Evolutionary conservation across 2,113 vertebrate species (phyloP).

Genomic region (Melanostigma gelatinosum): DNA sequence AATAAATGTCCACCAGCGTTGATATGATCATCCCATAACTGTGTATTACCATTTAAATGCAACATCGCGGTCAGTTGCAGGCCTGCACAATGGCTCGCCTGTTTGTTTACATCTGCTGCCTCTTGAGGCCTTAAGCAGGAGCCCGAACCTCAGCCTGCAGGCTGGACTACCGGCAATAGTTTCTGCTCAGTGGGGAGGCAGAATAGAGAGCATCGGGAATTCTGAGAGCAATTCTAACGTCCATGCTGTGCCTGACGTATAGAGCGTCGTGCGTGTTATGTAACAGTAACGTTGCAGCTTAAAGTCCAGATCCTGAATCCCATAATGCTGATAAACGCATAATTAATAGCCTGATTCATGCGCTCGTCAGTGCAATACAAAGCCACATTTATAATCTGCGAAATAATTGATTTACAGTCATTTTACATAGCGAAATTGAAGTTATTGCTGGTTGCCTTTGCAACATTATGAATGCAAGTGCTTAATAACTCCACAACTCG

Average conservation of each 20-base stretch:
- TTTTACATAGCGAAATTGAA: neutral
- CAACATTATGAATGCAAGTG: neutral
- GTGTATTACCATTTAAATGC: constrained; percentile 28
- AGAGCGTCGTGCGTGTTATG: neutral
- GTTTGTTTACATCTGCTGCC: constrained; percentile 71
- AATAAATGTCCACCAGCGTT: constrained; percentile 27
- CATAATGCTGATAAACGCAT: neutral
- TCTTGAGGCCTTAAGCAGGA: constrained; percentile 38
- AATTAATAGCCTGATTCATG: neutral
- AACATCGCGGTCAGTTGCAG: constrained; percentile 23
- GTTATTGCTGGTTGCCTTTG: neutral
- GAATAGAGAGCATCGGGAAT: neutral
- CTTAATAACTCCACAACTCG: neutral
- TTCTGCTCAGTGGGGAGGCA: rapidly evolving
- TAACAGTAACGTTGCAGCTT: neutral
- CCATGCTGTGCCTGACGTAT: neutral
- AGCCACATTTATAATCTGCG: constrained; percentile 17
- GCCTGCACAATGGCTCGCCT: constrained; percentile 29
- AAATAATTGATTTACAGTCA: constrained; percentile 26
- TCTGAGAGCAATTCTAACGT: neutral
- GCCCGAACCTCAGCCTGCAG: neutral
- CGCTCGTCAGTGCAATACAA: neutral
- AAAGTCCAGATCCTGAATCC: neutral
- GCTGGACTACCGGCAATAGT: neutral
- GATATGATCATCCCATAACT: constrained; percentile 13